Evolutionary conservation across 2,888 invertebrate genomes (phyloP), one percentile per base, ranked within the genome.

Genomic region (Andrena flavipes): DNA sequence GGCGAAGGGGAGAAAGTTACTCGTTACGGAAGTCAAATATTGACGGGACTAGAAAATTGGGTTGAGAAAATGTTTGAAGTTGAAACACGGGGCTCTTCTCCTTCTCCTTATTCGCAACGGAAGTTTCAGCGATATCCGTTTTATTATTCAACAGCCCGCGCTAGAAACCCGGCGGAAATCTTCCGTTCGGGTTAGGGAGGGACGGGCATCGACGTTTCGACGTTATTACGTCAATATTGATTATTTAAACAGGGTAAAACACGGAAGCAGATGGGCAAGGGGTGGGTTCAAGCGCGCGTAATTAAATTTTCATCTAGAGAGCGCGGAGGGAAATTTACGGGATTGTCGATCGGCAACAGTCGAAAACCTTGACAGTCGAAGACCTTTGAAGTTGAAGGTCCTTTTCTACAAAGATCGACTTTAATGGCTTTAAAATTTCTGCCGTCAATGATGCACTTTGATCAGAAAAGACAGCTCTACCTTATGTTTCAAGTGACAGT

Each of bases 201-300:
- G 16, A 26, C 42, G 68, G 67, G 63, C 69, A 77, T 59, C 63
- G 68, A 54, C 79, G 59, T 60, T 65, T 79, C 63, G 35, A 77
- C 78, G 64, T 79, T 78, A 65, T 70, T 70, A 60, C 64, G 64
- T 59, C 79, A 78, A 79, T 79, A 79, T 79, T 78, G 79, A 70
- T 78, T 78, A 60, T 51, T 78, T 78, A 79, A 79, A 78, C 64
- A 49, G 59, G 69, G 20, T 35, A 69, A 59, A 59, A 69, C 59
- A 23, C 16, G 56, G 64, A 70, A 51, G 63, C 48, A 59, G 35
- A 33, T 7, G 29, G 23, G 35, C 29, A 69, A 6, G 42, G 42
- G 13, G 3, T 42, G 42, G 16, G 10, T 23, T 35, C 68, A 6
- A 48, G n/a, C 1, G 48, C 42, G 79, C 51, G 64, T 79, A 78